Percentiles rank a stretch among this genome's conserved stretches.
Conservation (phyloP, 2,797 vertebrate genomes). For the Anabas testudineus region DNA sequence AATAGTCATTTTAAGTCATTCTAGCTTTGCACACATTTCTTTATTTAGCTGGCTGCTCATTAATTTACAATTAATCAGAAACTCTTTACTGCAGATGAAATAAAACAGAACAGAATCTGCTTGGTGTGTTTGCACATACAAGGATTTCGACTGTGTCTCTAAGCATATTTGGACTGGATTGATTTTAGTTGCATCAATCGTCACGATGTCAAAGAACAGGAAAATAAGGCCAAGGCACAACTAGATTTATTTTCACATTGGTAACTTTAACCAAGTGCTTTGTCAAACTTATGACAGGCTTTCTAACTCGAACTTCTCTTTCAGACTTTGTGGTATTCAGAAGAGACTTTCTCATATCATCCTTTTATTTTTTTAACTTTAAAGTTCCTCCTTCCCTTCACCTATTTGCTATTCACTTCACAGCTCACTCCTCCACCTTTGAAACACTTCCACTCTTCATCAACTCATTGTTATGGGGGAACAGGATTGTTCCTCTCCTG, state of each 20-base stretch:
- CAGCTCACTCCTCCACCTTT: conserved; percentile 61
- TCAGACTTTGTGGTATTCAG: conserved; percentile 40
- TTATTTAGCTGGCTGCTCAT: not conserved
- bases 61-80: too few relatives aligned
- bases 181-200: too few relatives aligned
- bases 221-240: conserved; percentile 26
- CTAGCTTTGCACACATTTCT: not conserved
- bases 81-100: not conserved
- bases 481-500: conserved; percentile 43
- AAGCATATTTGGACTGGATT: too few relatives aligned
- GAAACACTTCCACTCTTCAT: conserved; percentile 60
- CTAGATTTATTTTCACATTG: conserved; percentile 15
- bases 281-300: conserved; percentile 47
- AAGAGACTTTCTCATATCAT: conserved; percentile 44
- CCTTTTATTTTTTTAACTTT: conserved; percentile 16
- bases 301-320: conserved; percentile 37
- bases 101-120: too few relatives aligned
- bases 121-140: too few relatives aligned
- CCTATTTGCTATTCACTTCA: conserved; percentile 69
- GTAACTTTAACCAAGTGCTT: conserved; percentile 45
- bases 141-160: too few relatives aligned
- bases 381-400: conserved; percentile 29
- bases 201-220: too few relatives aligned
- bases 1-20: too few relatives aligned
- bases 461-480: conserved; percentile 72